A percentile compares a stretch with the other conserved stretches of the same genome.
Conservation (phyloP, 2,113 vertebrate genomes). For the Rhynchomys soricoides region DNA sequence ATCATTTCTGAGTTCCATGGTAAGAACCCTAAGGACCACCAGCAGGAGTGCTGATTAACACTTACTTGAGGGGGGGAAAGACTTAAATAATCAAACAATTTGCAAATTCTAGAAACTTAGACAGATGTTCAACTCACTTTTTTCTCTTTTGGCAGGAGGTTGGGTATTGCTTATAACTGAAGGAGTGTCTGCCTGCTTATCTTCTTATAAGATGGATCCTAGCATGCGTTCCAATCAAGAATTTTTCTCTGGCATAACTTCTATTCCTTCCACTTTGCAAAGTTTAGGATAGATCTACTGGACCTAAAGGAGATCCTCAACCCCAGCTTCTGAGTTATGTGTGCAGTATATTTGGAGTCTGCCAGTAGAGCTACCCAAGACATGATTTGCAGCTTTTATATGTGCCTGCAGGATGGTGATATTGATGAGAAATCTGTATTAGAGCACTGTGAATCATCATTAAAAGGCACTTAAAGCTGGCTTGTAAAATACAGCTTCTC, state of each 20-base stretch:
- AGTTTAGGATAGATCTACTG: background rate
- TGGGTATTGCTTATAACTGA: constrained; percentile 20
- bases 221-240: background rate
- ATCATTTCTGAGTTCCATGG: constrained; percentile 78
- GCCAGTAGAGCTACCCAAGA: constrained; percentile 66
- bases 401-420: constrained; percentile 70
- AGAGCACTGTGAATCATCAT: constrained; percentile 79
- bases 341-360: constrained; percentile 59
- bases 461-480: constrained; percentile 82
- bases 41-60: constrained; percentile 83
- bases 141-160: background rate
- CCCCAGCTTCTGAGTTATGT: constrained; percentile 65
- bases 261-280: constrained; percentile 62
- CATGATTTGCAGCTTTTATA: constrained; percentile 76
- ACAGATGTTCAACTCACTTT: constrained; percentile 66
- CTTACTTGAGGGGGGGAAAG: constrained; percentile 48
- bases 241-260: constrained; percentile 7
- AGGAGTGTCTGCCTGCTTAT: constrained; percentile 41
- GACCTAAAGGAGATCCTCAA: constrained; percentile 69
- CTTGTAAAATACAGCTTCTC: constrained; percentile 69
- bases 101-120: constrained; percentile 60
- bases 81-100: constrained; percentile 78
- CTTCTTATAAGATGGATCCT: background rate
- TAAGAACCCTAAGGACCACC: constrained; percentile 82
- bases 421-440: constrained; percentile 79